Base-by-base conservation (phyloP, 1,140 invertebrate species). In the Diabrotica undecimpunctata region DNA sequence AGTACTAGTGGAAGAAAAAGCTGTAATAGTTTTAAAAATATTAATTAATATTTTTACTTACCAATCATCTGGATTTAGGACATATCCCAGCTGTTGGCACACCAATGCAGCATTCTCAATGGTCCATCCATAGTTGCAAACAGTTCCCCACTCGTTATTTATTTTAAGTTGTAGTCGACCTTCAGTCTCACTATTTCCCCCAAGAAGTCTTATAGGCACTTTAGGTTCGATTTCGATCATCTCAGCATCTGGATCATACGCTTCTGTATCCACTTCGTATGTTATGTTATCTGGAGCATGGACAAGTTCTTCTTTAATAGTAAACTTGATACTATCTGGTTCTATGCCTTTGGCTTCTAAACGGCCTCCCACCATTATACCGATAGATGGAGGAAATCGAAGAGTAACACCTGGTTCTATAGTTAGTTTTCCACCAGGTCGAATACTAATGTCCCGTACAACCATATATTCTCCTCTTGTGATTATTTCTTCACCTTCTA, bases 71-170 rank as follows among this genome's bases (percentile, higher is more conserved):
- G 95, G 94, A 79, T 99, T 95, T 6, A 98, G 83, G 0, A 92
- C 93, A 56, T 95, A 82, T 0, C 97, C 97, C 62, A 99, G 79
- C 80, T 98, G 96, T 81, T 97, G 93, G 77, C 97, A 99, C 0
- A 94, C 96, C 14, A 99, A 79, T 0, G 94, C 91, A 4, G 97
- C 95, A 72, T 95, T 90, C 54, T 88, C 83, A n/a, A 94, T 89
- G 54, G 88, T 96, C 95, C 97, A 99, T 36, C 90, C 91, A 77
- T 98, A 93, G 81, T 95, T 94, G 75, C 97, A 99, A 5, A 99
- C 93, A 0, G 95, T 97, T 55, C 97, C 97, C 97, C 97, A 99
- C 79, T 88, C 88, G 12, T 89, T 85, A 66, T 90, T 87, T 7
- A 97, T 82, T 71, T 88, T 84, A 0, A 94, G 84, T 82, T 95